These are phyloP conservation scores for Apolygus lucorum DNA, from an alignment of 1,140 invertebrate genomes.

Conservation along the genomic window DNA sequence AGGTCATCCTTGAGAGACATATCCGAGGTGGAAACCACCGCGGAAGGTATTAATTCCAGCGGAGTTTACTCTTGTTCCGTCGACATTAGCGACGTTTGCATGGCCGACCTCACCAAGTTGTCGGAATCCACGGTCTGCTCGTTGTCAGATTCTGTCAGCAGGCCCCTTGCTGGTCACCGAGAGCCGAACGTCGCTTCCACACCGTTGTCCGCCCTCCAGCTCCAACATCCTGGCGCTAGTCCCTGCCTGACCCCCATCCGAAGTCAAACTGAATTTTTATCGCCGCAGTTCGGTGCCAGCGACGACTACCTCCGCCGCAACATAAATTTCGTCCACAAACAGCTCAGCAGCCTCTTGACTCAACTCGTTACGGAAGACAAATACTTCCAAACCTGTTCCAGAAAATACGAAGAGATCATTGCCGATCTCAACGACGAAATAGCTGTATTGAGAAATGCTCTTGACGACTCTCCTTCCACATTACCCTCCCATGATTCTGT, in stretches of 20 bases:
- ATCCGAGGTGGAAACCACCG: not conserved
- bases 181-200: not conserved
- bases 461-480: too few relatives aligned
- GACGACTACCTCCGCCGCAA: constrained; percentile 4
- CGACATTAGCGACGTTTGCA: not conserved
- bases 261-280: not conserved
- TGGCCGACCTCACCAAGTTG: not conserved
- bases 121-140: not conserved
- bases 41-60: not conserved
- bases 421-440: not conserved
- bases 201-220: not conserved
- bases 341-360: not conserved
- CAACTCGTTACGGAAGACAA: not conserved
- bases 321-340: not conserved
- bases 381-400: not conserved
- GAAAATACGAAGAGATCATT: not conserved
- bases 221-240: not conserved
- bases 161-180: too few relatives aligned
- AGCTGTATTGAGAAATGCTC: too few relatives aligned
- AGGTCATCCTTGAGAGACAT: not conserved
- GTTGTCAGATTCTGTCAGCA: too few relatives aligned
- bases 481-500: too few relatives aligned
- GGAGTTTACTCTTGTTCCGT: not conserved
- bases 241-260: not conserved
- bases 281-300: not conserved